These are phyloP conservation scores for Galeopsomyia nigrocyanea DNA, from an alignment of 2,888 invertebrate species.

Conservation along the genomic window DNA sequence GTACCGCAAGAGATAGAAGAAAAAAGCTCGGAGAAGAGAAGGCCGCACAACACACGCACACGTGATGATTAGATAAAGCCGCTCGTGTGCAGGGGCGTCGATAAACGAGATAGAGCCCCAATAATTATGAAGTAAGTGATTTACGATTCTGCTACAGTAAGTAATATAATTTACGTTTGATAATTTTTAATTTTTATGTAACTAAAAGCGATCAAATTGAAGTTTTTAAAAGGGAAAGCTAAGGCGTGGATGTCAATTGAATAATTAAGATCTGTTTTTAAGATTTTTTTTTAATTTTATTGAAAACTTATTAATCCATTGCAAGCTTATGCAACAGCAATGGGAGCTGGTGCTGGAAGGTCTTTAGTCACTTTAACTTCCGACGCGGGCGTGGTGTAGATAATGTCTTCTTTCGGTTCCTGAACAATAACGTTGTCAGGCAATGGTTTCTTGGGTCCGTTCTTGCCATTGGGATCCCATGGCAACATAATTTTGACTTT, in stretches of 20 bases:
- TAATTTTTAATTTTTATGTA: too few species aligned
- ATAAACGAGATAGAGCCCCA: neutral
- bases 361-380: slow-evolving; percentile 80
- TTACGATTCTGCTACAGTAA: too few species aligned
- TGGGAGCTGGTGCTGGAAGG: slow-evolving; percentile 23
- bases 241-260: too few species aligned
- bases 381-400: slow-evolving; percentile 79
- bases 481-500: slow-evolving; percentile 99
- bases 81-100: slow-evolving; percentile 17
- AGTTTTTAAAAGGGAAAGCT: too few species aligned
- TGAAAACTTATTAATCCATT: slow-evolving; percentile 34
- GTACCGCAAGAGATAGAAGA: neutral
- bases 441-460: slow-evolving; percentile 96
- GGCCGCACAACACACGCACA: neutral
- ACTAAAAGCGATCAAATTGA: too few species aligned
- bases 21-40: neutral
- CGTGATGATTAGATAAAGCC: slow-evolving; percentile 29
- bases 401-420: slow-evolving; percentile 95
- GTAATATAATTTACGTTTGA: too few species aligned
- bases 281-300: slow-evolving; percentile 45
- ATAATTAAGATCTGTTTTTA: too few species aligned
- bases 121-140: neutral
- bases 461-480: slow-evolving; percentile 97
- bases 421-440: slow-evolving; percentile 98
- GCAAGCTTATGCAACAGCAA: slow-evolving; percentile 57